Conservation (phyloP, 2,113 vertebrate genomes). For the Pachyramphus minor region DNA sequence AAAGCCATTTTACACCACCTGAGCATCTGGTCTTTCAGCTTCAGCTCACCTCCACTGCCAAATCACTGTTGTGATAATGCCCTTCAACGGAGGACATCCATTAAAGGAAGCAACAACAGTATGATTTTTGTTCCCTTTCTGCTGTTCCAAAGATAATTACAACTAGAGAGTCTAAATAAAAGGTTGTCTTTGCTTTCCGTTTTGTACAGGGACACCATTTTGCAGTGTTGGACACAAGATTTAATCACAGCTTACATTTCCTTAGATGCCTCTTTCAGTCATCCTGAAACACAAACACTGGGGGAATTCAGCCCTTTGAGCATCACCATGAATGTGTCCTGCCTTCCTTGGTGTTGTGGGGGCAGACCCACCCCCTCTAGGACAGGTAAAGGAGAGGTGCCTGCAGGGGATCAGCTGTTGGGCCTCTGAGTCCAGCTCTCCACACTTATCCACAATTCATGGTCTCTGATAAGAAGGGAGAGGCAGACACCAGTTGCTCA, state of each 20-base stretch:
- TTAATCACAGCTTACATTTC: neutral
- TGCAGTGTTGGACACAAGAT: neutral
- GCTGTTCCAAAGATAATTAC: neutral
- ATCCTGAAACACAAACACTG: neutral
- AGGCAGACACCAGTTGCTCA: neutral
- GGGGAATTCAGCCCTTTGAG: neutral
- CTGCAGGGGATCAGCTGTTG: neutral
- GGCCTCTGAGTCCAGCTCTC: neutral
- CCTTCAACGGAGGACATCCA: neutral
- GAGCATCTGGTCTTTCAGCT: slow-evolving; percentile 19
- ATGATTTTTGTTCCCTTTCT: neutral
- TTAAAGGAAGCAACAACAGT: neutral
- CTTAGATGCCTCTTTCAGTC: neutral
- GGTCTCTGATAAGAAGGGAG: neutral
- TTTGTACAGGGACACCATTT: neutral
- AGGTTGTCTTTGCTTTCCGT: neutral
- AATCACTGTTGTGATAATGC: neutral
- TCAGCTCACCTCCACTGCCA: neutral
- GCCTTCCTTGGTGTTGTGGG: rapidly evolving
- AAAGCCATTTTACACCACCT: neutral
- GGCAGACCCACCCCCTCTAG: neutral
- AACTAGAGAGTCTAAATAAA: neutral
- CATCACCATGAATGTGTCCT: rapidly evolving
- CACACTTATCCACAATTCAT: neutral
- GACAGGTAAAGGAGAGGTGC: neutral